Conservation (phyloP, 2,113 vertebrate genomes). For the Boleophthalmus pectinirostris region DNA sequence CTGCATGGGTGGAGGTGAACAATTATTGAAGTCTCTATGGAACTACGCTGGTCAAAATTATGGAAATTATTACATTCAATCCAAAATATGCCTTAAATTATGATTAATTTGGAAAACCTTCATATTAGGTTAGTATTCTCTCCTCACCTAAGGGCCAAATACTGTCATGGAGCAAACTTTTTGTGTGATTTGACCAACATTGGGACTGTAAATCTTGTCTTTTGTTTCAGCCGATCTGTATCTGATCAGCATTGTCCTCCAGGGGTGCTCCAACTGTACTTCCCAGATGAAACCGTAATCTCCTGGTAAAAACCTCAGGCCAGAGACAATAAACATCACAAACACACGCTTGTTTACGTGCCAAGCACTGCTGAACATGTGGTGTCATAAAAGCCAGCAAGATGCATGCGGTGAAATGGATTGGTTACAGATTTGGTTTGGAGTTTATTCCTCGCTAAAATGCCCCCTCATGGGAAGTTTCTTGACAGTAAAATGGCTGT, state of each 20-base stretch:
- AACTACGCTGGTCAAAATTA: constrained; percentile 17
- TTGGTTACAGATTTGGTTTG: constrained; percentile 58
- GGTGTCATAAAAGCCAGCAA: constrained; percentile 45
- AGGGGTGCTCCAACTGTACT: constrained; percentile 41
- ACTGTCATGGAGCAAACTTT: constrained; percentile 40
- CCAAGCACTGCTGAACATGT: constrained; percentile 51
- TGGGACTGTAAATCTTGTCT: constrained; percentile 24
- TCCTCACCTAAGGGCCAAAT: constrained; percentile 28
- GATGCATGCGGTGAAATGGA: constrained; percentile 58
- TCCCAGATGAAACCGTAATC: constrained; percentile 59
- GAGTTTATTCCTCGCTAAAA: constrained; percentile 18
- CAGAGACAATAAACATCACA: constrained; percentile 69
- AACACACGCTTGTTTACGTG: constrained; percentile 65
- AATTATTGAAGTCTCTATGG: constrained; percentile 25
- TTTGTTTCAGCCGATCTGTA: constrained; percentile 61
- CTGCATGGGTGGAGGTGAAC: constrained; percentile 25
- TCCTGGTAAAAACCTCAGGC: constrained; percentile 61
- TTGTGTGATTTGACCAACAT: constrained; percentile 26
- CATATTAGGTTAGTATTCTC: not conserved
- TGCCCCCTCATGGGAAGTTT: constrained; percentile 38
- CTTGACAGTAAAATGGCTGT: constrained; percentile 42
- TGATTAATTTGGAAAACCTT: constrained; percentile 23
- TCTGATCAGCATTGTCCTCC: constrained; percentile 54
- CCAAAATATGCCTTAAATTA: constrained; percentile 19
- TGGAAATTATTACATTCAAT: constrained; percentile 29